phyloP scores from a whole-genome alignment of 2,797 vertebrate species.

The Rhinoraja longicauda region DNA sequence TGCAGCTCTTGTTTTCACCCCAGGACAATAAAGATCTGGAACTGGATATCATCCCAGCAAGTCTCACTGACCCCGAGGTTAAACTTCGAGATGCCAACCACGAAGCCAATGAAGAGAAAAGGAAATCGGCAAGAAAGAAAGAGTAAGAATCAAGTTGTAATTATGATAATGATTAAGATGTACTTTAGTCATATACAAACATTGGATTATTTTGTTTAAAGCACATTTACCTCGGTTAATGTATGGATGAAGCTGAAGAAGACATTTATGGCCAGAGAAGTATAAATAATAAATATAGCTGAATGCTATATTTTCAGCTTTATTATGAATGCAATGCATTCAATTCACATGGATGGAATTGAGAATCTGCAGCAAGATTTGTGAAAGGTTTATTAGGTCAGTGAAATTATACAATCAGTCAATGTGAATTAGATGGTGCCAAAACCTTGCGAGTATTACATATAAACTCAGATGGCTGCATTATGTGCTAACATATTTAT shows the following conservation, averaged over 20 bases:
- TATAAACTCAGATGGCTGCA: no score
- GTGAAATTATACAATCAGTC: not conserved
- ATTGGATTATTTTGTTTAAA: not conserved
- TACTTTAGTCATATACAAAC: not conserved
- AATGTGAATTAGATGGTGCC: no score
- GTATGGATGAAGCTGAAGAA: not conserved
- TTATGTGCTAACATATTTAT: no score
- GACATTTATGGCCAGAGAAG: not conserved
- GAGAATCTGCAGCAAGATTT: not conserved
- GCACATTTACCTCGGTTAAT: not conserved
- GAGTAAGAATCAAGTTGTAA: slow-evolving; percentile 64
- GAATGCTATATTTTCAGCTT: not conserved
- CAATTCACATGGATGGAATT: not conserved
- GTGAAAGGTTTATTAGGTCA: not conserved
- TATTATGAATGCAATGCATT: not conserved
- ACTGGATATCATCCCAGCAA: slow-evolving; percentile 90
- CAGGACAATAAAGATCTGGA: slow-evolving; percentile 93
- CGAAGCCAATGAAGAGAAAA: slow-evolving; percentile 92
- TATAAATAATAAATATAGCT: not conserved
- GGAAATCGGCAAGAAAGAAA: slow-evolving; percentile 93
- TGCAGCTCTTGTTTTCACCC: slow-evolving; percentile 39
- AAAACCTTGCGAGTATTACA: no score
- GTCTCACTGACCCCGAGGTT: slow-evolving; percentile 83
- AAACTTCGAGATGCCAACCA: slow-evolving; percentile 88
- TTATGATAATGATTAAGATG: not conserved